phyloP scores from a whole-genome alignment of 2,888 invertebrate genomes.

The Idaea aversata region DNA sequence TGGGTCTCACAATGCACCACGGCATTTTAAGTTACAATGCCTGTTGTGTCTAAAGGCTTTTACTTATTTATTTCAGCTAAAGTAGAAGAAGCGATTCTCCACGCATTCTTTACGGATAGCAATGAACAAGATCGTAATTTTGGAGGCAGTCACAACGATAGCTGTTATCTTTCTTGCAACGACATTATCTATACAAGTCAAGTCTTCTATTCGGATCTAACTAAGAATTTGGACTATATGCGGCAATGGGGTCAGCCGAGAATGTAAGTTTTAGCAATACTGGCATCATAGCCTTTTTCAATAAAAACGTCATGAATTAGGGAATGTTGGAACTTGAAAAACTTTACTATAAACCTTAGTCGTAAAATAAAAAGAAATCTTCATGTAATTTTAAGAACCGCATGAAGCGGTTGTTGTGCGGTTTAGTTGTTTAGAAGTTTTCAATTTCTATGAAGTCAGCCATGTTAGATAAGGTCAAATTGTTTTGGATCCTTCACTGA shows the following conservation, averaged over 20 bases:
- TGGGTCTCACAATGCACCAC: not conserved
- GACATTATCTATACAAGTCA: constrained; percentile 67
- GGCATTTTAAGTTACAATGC: too few relatives aligned
- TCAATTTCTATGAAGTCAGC: too few relatives aligned
- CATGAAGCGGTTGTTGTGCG: too few relatives aligned
- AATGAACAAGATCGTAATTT: constrained; percentile 48
- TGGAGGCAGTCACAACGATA: not conserved
- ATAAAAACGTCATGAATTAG: too few relatives aligned
- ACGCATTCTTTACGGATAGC: constrained; percentile 64
- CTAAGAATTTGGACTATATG: constrained; percentile 37
- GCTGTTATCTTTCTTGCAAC: constrained; percentile 70
- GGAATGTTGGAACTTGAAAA: not conserved
- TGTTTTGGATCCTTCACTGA: too few relatives aligned
- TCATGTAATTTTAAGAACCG: too few relatives aligned
- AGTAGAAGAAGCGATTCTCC: constrained; percentile 61
- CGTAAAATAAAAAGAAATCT: not conserved
- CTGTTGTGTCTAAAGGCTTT: too few relatives aligned
- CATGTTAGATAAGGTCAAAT: too few relatives aligned
- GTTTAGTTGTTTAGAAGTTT: too few relatives aligned
- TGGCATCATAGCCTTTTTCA: not conserved
- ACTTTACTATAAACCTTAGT: not conserved
- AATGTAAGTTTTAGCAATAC: constrained; percentile 34
- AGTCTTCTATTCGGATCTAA: constrained; percentile 70
- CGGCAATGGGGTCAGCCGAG: constrained; percentile 45
- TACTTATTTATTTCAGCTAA: constrained; percentile 39